Evolutionary conservation across 2,888 invertebrate species (phyloP).

Genomic region (Drosophila lacicola): DNA sequence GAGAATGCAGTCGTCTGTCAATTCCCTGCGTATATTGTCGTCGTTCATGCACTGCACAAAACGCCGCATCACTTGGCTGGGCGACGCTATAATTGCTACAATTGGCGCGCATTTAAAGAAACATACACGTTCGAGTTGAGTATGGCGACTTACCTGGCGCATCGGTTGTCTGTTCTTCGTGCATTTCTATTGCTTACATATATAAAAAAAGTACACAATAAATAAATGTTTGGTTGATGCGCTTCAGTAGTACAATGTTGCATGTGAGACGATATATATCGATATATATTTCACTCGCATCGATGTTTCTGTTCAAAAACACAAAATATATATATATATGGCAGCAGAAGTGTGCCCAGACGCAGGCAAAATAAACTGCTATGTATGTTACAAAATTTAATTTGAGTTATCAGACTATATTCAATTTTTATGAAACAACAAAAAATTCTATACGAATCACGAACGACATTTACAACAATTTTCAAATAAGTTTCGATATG

Average conservation of each 20-base stretch:
- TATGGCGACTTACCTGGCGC: background rate
- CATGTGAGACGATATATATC: background rate
- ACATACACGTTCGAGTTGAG: background rate
- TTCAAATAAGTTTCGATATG: constrained; percentile 43
- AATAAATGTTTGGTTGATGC: constrained; percentile 6
- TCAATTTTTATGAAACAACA: constrained; percentile 37
- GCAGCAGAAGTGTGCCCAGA: constrained; percentile 17
- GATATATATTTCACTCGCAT: background rate
- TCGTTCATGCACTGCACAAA: constrained; percentile 30
- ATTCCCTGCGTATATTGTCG: constrained; percentile 36
- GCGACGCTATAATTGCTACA: background rate
- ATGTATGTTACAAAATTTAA: constrained; percentile 31
- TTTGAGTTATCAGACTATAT: constrained; percentile 38
- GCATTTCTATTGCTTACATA: constrained; percentile 3
- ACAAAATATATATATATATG: background rate
- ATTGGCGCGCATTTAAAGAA: background rate
- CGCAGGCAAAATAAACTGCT: constrained; percentile 3
- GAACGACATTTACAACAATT: constrained; percentile 23
- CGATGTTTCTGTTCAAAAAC: constrained; percentile 4
- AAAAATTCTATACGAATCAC: constrained; percentile 37
- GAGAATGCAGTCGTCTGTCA: constrained; percentile 53
- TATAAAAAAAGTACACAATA: background rate
- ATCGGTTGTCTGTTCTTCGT: constrained; percentile 1
- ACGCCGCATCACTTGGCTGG: constrained; percentile 17
- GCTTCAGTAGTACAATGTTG: background rate